Evolutionary conservation across 2,888 invertebrate species (phyloP), one percentile per base, ranked within the genome.

Genomic region (Tipula confusa): DNA sequence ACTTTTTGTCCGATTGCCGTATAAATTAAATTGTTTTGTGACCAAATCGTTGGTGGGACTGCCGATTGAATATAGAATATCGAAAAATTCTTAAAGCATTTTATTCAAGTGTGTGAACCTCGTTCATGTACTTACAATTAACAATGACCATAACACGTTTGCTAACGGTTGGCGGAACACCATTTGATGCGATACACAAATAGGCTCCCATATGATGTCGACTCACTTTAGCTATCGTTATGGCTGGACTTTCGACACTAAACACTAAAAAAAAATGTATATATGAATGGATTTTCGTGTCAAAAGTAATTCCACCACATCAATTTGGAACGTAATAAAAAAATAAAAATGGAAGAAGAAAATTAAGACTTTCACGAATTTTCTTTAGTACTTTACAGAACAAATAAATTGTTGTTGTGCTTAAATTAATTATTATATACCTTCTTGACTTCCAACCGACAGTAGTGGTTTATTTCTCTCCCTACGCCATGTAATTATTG

Each of bases 401-500:
- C 24, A 82, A 6, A 33, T 29, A 33, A 79, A 79, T 48, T 43
- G 48, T 64, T 64, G 64, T 64, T 64, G 64, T 64, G 24, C 24
- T 64, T 24, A n/a, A n/a, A 64, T 64, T 64, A 80, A 29, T 84
- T 64, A 64, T 83, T 84, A n/a, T n/a, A n/a, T n/a, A 84, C 84
- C 82, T 81, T 88, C 87, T 7, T 86, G 86, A 48, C 84, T 85
- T 11, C 84, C 85, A 84, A 85, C 33, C 6, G 86, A 85, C n/a
- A 86, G 18, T 1, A 94, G 91, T 48, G 93, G 90, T 81, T 93
- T 92, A 24, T 94, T 94, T 84, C 94, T 94, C 89, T 97, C 97
- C 48, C 96, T 92, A 85, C 95, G 91, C 98, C 98, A 98, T 84
- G 94, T 95, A 85, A 97, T 96, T 13, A 92, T 93, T 0, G 98